A percentile compares a stretch with the other conserved stretches of the same genome.
phyloP scores from a whole-genome alignment of 1,140 invertebrate species.

The Trissolcus basalis region DNA sequence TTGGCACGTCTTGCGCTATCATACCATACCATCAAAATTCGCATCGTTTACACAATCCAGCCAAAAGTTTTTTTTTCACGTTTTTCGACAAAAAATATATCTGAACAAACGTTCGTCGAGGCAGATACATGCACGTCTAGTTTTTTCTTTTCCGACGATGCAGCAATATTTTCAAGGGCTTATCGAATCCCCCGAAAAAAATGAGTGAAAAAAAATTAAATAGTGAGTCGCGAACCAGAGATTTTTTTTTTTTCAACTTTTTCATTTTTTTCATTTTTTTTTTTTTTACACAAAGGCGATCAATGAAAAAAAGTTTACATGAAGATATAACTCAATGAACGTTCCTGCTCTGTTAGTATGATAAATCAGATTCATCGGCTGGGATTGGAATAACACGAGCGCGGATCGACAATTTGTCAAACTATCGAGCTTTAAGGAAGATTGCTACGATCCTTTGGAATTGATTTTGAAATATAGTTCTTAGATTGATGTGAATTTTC shows the following conservation, averaged over 20 bases:
- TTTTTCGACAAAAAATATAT: conserved; percentile 41
- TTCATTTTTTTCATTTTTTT: too few species aligned
- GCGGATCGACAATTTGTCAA: conserved; percentile 21
- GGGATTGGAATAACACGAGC: conserved; percentile 33
- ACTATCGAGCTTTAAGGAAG: neutral
- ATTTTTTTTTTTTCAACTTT: conserved; percentile 16
- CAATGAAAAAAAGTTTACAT: neutral
- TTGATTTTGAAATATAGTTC: neutral
- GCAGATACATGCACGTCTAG: conserved; percentile 11
- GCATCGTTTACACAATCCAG: conserved; percentile 51
- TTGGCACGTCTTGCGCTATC: conserved; percentile 75
- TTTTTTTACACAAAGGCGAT: too few species aligned
- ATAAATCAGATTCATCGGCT: conserved; percentile 40
- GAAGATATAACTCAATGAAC: conserved; percentile 41
- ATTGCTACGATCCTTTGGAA: neutral
- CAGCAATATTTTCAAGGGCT: conserved; percentile 44
- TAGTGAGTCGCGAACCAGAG: neutral
- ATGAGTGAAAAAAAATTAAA: conserved; percentile 8
- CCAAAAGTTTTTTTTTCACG: conserved; percentile 34
- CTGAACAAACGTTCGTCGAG: conserved; percentile 55
- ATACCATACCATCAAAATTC: conserved; percentile 70
- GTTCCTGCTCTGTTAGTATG: conserved; percentile 45
- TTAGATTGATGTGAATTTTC: too few species aligned
- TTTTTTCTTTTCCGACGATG: conserved; percentile 21
- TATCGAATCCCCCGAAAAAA: conserved; percentile 35